Percentiles rank a stretch among this genome's conserved stretches.
These are phyloP conservation scores for Mus spretus DNA, from an alignment of 2,797 vertebrate genomes.

Conservation along the genomic window DNA sequence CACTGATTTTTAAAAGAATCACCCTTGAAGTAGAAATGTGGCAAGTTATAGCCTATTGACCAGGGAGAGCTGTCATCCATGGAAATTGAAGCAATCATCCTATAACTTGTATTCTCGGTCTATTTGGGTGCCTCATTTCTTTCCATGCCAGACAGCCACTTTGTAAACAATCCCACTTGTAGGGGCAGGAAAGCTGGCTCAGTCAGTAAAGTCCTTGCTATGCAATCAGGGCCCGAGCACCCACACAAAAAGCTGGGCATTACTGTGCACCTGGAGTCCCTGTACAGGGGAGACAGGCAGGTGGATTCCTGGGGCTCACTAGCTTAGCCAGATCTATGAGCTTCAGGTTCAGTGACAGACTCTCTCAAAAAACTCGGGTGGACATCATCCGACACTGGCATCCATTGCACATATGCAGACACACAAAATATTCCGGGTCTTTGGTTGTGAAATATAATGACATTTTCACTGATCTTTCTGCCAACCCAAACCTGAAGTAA, in stretches of 20 bases:
- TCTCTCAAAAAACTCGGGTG: neutral
- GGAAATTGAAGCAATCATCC: slow-evolving; percentile 25
- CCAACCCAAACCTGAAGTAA: slow-evolving; percentile 65
- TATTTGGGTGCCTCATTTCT: slow-evolving; percentile 66
- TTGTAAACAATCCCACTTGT: slow-evolving; percentile 75
- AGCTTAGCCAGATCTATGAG: too few species aligned
- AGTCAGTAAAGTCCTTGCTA: neutral
- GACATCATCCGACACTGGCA: neutral
- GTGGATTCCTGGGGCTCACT: neutral
- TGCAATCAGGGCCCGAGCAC: neutral
- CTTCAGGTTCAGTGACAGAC: neutral
- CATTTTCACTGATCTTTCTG: slow-evolving; percentile 70
- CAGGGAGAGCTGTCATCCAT: slow-evolving; percentile 33
- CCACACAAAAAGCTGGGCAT: neutral
- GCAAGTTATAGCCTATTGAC: slow-evolving; percentile 58
- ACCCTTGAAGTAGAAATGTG: slow-evolving; percentile 20
- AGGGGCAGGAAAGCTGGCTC: neutral
- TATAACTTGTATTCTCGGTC: slow-evolving; percentile 61
- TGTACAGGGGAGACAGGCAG: neutral
- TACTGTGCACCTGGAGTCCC: neutral
- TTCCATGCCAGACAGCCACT: slow-evolving; percentile 13
- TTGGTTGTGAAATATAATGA: neutral
- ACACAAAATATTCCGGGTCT: slow-evolving; percentile 44
- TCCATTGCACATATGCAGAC: too few species aligned
- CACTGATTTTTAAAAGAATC: slow-evolving; percentile 43